Percentiles rank a stretch among this genome's conserved stretches.
Evolutionary conservation across 2,797 vertebrate species (phyloP).

Genomic region (Falco biarmicus): DNA sequence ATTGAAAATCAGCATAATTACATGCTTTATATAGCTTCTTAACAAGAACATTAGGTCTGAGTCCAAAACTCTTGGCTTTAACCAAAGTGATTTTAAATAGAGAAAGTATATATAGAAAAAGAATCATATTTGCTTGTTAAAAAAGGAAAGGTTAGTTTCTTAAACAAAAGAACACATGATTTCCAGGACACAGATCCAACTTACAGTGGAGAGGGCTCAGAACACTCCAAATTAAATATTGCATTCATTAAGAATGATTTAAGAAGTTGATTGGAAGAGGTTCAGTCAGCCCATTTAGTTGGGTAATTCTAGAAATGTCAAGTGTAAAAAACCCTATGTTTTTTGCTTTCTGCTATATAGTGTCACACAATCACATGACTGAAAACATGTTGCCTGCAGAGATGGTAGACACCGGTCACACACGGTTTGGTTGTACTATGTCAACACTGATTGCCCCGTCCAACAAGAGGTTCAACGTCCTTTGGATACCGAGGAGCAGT

Average conservation of each 20-base stretch:
- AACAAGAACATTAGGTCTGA: not conserved
- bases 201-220: conserved; percentile 25
- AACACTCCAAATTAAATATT: conserved; percentile 48
- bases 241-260: conserved; percentile 19
- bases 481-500: not conserved
- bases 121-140: not conserved
- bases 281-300: conserved; percentile 23
- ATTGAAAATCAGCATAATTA: conserved; percentile 20
- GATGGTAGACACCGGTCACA: too few relatives aligned
- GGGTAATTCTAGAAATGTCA: not conserved
- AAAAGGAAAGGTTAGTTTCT: conserved; percentile 16
- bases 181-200: conserved; percentile 6
- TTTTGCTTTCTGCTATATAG: not conserved
- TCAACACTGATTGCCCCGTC: too few relatives aligned
- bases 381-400: not conserved
- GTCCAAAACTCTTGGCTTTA: conserved; percentile 20
- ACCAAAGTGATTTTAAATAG: conserved; percentile 1
- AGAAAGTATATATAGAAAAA: not conserved
- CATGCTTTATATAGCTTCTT: conserved; percentile 13
- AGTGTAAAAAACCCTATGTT: not conserved
- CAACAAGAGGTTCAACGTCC: not conserved
- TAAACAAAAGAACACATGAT: conserved; percentile 26
- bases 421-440: too few relatives aligned
- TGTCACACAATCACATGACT: not conserved
- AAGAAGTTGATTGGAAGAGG: conserved; percentile 28